Base-by-base conservation (phyloP, 2,113 vertebrate species). In the Plestiodon gilberti region DNA sequence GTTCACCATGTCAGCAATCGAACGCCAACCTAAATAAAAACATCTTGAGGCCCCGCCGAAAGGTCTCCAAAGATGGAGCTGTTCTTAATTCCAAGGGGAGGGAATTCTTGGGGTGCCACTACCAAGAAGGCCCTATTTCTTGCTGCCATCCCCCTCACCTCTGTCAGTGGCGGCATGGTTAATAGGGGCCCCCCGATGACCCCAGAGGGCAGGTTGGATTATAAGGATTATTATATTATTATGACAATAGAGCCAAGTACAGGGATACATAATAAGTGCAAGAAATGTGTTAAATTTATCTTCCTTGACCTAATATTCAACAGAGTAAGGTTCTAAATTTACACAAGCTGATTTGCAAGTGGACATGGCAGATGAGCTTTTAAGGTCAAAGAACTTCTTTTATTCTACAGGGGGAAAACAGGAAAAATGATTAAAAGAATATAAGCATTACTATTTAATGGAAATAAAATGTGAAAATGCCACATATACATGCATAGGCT, bases 401-500 rank as follows among this genome's bases (percentile, higher is more conserved):
- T 57, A 74, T 57, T 20, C 28, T 40, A 75, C n/a, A 67, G 71
- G 48, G 30, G 59, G 52, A 73, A 62, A 30, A 61, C 14, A 25
- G 38, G n/a, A 65, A n/a, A 55, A 1, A 38, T 35, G 1, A 11
- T 73, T 38, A 55, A 20, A 71, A 25, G 17, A 28, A 61, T 9
- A n/a, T 11, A 64, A 73, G 64, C 11, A 25, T 80, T n/a, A 5
- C 59, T 2, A 11, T 81, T 81, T 73, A 74, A 75, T 61, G 0
- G 0, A 79, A 57, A 64, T 62, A n/a, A 82, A 71, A n/a, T 40
- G 55, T 15, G 38, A 89, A 59, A 28, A 55, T 14, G 52, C 57
- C 78, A 22, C 40, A 81, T 71, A 22, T 90, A 90, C 40, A 84
- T 91, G 89, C 59, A 52, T 80, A 81, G 83, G 57, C 86, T 88